phyloP scores from a whole-genome alignment of 2,113 vertebrate genomes.

The Gambusia holbrooki region DNA sequence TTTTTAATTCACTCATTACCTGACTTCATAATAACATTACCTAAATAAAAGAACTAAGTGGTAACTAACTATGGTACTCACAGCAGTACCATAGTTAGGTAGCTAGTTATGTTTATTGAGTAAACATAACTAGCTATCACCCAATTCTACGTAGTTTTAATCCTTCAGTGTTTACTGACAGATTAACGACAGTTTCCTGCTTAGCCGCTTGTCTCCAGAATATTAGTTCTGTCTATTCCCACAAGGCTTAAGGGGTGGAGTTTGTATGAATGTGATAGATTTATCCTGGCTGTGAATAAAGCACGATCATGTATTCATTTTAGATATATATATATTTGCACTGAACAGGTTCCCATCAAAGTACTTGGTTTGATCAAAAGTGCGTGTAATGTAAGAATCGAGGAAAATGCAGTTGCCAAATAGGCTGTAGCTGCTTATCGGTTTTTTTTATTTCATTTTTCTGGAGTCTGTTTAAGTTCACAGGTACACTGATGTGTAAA shows the following conservation, averaged over 20 bases:
- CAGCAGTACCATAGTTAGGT: no score
- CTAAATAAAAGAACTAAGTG: no score
- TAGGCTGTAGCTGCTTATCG: neutral
- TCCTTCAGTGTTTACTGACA: neutral
- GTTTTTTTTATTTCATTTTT: neutral
- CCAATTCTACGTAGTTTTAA: neutral
- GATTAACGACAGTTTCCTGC: neutral
- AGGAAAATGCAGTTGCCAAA: no score
- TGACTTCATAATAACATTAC: neutral
- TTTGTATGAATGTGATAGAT: no score
- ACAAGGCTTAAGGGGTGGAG: neutral
- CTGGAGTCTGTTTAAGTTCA: neutral
- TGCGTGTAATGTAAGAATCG: neutral
- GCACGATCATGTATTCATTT: no score
- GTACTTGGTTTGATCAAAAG: neutral
- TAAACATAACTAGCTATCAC: no score
- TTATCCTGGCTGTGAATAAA: no score
- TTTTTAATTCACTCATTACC: neutral
- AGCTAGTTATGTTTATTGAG: no score
- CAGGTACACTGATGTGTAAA: neutral
- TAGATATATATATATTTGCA: no score
- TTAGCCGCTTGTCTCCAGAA: neutral
- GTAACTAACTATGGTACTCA: no score
- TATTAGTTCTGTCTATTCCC: neutral
- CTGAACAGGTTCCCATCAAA: no score